Evolutionary conservation across 2,888 invertebrate species (phyloP), one percentile per base, ranked within the genome.

Genomic region (Capitulum mitella): DNA sequence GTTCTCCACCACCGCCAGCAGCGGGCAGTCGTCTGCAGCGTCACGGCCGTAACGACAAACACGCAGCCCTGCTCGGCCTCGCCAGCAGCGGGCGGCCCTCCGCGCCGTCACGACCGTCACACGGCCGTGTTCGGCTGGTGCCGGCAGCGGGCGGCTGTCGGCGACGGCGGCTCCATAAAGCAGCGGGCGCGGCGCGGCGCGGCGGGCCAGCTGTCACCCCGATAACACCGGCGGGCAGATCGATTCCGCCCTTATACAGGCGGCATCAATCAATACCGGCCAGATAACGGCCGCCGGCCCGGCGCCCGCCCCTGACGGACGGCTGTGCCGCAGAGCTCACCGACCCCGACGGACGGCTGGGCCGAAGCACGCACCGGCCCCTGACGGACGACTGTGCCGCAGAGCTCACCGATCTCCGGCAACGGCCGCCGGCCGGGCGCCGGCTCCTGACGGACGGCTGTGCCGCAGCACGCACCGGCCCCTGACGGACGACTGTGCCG

Each of bases 241-340:
- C 70, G 70, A 70, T 70, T 70, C 70, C 37, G 32, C 70, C 70
- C 70, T 70, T 37, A 70, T 70, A 70, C 70, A 16, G 70, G 37
- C 37, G 37, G 37, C 70, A 70, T 37, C 70, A 34, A 70, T 70
- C 70, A 70, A 70, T 70, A 22, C 37, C 8, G 32, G 61, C 70
- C 70, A 70, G 70, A 70, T 70, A 70, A 22, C 37, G 70, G 1
- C 70, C 6, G 37, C 37, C 14, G 14, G 58, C 58, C 43, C 6
- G 43, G 43, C 12, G 43, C 6, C 43, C 43, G 12, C 43, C 43
- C 43, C 43, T 43, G 43, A 43, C 43, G 43, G 43, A 3, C 61
- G 8, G 32, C 61, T 5, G 61, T 3, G 32, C n/a, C 61, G 14
- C n/a, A 5, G 14, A 32, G 10, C n/a, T 2, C 61, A 10, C 5